phyloP scores from a whole-genome alignment of 2,888 invertebrate species.

The Coremacera marginata region DNA sequence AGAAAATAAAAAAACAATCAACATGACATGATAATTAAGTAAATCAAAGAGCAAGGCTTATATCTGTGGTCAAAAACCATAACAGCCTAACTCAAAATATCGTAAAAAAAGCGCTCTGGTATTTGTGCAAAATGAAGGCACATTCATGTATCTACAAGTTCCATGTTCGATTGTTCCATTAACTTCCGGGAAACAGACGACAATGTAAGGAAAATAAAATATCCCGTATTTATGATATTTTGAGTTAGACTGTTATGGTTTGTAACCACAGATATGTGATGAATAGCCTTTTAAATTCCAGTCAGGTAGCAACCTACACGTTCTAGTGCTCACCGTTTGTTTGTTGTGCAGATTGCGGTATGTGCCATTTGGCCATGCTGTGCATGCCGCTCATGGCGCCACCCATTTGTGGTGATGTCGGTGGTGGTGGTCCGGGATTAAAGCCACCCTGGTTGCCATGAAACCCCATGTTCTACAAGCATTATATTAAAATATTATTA shows the following conservation, averaged over 20 bases:
- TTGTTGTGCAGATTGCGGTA: constrained; percentile 71
- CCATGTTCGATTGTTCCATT: too few species aligned
- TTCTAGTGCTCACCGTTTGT: constrained; percentile 67
- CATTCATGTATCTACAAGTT: too few species aligned
- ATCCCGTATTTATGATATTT: too few species aligned
- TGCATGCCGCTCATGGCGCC: constrained; percentile 62
- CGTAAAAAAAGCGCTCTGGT: too few species aligned
- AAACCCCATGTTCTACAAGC: constrained; percentile 66
- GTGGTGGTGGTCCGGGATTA: constrained; percentile 70
- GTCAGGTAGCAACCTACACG: constrained; percentile 40
- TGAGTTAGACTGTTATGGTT: too few species aligned
- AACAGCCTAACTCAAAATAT: too few species aligned
- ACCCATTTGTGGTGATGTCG: constrained; percentile 66
- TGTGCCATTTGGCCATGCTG: constrained; percentile 79
- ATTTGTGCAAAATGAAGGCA: too few species aligned
- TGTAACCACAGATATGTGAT: too few species aligned
- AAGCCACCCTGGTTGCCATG: constrained; percentile 70
- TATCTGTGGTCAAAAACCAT: too few species aligned
- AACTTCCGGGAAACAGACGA: too few species aligned
- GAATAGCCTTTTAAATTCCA: neutral
- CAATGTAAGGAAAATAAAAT: too few species aligned
- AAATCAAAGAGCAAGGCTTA: constrained; percentile 10
- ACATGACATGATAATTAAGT: neutral
- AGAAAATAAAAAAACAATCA: neutral
- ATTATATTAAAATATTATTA: neutral